Evolutionary conservation across 2,113 vertebrate genomes (phyloP), one percentile per base, ranked within the genome.

Genomic region (Crotalus helleri): DNA sequence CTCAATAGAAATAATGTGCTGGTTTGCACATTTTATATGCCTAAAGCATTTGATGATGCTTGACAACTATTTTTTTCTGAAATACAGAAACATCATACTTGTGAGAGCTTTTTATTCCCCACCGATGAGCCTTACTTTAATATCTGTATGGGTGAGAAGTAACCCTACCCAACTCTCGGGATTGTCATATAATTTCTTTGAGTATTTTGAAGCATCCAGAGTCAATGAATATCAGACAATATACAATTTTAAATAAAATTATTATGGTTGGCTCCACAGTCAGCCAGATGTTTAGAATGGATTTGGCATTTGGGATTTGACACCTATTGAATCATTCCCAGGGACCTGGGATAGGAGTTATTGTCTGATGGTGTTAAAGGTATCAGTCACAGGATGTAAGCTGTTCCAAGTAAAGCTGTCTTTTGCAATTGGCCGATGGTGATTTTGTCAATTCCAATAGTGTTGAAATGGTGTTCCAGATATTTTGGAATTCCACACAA

Each of bases 1-100:
- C 95, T 96, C 95, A 96, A 91, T 87, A 91, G 91, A 94, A 95
- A 94, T 94, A 95, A 94, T 93, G 39, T 46, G 49, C 91, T 89
- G 92, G 49, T 95, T 94, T 95, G 85, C 93, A 91, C 93, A 94
- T 92, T 93, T 95, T 92, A 7, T 57, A 91, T 81, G 88, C 91
- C 53, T 92, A 93, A 96, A 94, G 86, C 92, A 90, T 55, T 94
- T 91, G 92, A 94, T 94, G 64, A 88, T 92, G 26, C 59, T 87
- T 57, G 61, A 88, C 46, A 95, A 81, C 55, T 94, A 1, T 96
- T 93, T 95, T 81, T 44, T 94, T 95, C 92, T 91, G 13, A 93
- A 95, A 95, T 85, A 74, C 61, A 93, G 58, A 94, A 92, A 88
- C 21, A 88, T 29, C 44, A 85, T 49, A 59, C 24, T 59, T 85